Base-by-base conservation (phyloP, 1,140 invertebrate genomes). In the Dendroctonus valens region DNA sequence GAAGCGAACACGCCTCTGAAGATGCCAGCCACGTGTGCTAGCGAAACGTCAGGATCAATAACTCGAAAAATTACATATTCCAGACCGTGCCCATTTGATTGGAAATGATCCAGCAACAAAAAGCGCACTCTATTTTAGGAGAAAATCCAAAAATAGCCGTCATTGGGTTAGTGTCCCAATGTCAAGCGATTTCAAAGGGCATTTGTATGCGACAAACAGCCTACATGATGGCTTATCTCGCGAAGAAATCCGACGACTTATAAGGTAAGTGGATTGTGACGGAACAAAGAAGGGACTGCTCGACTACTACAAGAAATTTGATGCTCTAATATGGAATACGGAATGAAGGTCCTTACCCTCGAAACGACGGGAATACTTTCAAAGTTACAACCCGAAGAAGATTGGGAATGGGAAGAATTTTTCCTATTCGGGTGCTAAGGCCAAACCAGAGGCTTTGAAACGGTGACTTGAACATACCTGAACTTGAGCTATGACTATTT, bases 231-330 rank as follows among this genome's bases (percentile, higher is more conserved):
- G 57, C 26, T 59, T 59, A 59, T 59, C 57, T 46, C 11, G 37
- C 44, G 41, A 46, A 44, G 57, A 59, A 59, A 59, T 59, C 57
- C 26, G 41, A 49, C n/a, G 57, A 46, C 57, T 59, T 59, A 59
- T 59, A 59, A 46, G 57, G 57, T 46, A 59, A 59, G 44, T 59
- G 41, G 57, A 60, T 60, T 60, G 59, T 60, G 48, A 60, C 59
- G 44, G 48, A 49, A 60, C 59, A 60, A 60, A 60, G 59, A 60
- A 50, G 48, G 59, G 59, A 60, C 50, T 50, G 59, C 59, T 26
- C 14, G 55, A 50, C 44, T 60, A 50, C 48, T 50, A 39, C 46
- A 60, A 60, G 59, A 60, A 60, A 60, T 60, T 60, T 60, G 59
- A 60, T 50, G 59, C 48, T 60, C 59, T 60, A 60, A 60, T 60